Base-by-base conservation (phyloP, 2,888 invertebrate genomes). In the Tuberolachnus salignus region DNA sequence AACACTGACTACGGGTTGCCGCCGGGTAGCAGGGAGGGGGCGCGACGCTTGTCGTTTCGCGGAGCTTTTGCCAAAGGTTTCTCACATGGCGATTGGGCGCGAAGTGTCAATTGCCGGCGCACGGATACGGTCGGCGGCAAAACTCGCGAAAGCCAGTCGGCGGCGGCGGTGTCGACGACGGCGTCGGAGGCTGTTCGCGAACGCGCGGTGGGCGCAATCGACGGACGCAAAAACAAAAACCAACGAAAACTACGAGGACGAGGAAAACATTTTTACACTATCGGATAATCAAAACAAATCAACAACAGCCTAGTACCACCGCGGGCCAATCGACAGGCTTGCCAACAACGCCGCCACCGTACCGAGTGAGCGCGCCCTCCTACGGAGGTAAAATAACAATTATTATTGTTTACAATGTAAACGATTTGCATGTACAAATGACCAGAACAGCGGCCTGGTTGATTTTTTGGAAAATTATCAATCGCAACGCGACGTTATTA, bases 241-340 rank as follows among this genome's bases (percentile, higher is more conserved):
- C 46, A 9, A 78, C 51, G 67, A 55, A 78, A 57, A 67, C 59
- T 78, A 59, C 51, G 67, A 23, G 42, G 59, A 78, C 67, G 59
- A 69, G 49, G 34, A 59, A 78, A 78, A 78, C 78, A 78, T 78
- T 78, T 72, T 73, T 59, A 59, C 69, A 78, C 61, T 78, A 78
- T 78, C 78, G 78, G 78, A 78, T 78, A 78, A 78, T 78, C 78
- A 78, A 78, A 78, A 78, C 78, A 78, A 78, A 78, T 78, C 78
- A 69, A 78, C 78, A 69, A 78, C 78, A 78, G 66, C 75, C 78
- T 78, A 57, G 69, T 67, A 78, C 59, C 78, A 78, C 78, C 78
- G 78, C 78, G 69, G 51, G 69, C 78, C 59, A 59, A 69, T 46
- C 49, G 13, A 51, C 78, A 78, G 78, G 67, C n/a, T 69, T 9